Evolutionary conservation across 2,113 vertebrate species (phyloP), one percentile per base, ranked within the genome.

Genomic region (Lepisosteus osseus): DNA sequence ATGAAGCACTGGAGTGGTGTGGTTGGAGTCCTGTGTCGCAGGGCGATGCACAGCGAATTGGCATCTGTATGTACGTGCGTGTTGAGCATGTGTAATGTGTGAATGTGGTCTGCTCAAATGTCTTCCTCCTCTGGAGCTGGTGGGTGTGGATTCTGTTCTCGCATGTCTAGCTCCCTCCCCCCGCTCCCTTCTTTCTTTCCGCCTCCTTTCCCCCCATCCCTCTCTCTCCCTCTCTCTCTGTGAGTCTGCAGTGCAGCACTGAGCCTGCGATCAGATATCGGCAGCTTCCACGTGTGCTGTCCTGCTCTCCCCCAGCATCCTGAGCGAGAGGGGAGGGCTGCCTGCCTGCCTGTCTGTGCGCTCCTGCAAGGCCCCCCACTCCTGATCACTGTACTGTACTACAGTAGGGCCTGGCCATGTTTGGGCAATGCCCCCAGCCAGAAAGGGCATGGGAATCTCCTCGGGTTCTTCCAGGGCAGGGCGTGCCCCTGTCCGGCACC

Each of bases 31-130:
- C 29, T 29, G 29, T 29, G 29, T 29, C 29, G 29, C 29, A 29
- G 29, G 29, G 65, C 45, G 15, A 61, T 12, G 6, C 7, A 12
- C 62, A 8, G 42, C 14, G 65, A 51, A 43, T 45, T n/a, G 5
- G 67, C 14, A n/a, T 55, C 8, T 41, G 40, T 47, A 5, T 69
- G 54, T 29, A 41, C 29, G 64, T 61, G 15, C 17, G 2, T 40
- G 71, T 29, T 54, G 29, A 63, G 40, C 43, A 3, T 47, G 40
- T 44, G 56, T 57, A 15, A 43, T 44, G 65, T 45, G 29, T 65
- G 47, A 72, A 40, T 74, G 54, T 72, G 55, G 70, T 78, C 74
- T 42, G 80, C 77, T 82, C 68, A 29, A 63, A 78, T 80, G 77
- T 78, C 76, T 29, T 44, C 14, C 3, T 13, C 14, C 57, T 59